A percentile compares a stretch with the other conserved stretches of the same genome.
Conservation (phyloP, 2,888 invertebrate genomes). For the Micoletzkya japonica region DNA sequence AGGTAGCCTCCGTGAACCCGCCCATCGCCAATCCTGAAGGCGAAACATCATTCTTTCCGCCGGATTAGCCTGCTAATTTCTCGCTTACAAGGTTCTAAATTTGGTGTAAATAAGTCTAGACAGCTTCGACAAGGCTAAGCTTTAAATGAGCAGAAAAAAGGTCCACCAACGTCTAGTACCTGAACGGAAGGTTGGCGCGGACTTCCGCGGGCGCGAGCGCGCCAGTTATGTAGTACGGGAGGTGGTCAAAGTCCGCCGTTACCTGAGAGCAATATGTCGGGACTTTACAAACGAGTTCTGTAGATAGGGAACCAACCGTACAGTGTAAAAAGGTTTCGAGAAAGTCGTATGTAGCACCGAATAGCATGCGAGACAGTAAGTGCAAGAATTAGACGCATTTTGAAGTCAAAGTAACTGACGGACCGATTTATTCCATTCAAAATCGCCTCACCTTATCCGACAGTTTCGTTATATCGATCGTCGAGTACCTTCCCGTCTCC, state of each 20-base stretch:
- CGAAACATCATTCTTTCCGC: neutral
- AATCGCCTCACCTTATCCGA: conserved; percentile 45
- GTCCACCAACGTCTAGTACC: conserved; percentile 26
- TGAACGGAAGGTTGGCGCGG: conserved; percentile 35
- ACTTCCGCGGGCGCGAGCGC: conserved; percentile 45
- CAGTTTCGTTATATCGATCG: conserved; percentile 47
- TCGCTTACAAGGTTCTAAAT: neutral
- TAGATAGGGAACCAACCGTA: no score
- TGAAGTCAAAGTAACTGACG: no score
- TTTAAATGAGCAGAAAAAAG: neutral
- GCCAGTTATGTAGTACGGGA: conserved; percentile 51
- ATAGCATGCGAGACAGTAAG: no score
- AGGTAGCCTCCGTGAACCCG: conserved; percentile 52
- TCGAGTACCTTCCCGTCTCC: conserved; percentile 39
- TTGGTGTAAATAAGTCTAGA: neutral
- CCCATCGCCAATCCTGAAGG: conserved; percentile 51
- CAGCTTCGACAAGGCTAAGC: neutral
- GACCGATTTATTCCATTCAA: no score
- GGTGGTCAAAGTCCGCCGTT: conserved; percentile 37
- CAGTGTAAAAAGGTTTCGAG: no score
- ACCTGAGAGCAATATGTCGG: neutral
- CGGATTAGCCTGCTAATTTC: neutral
- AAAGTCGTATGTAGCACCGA: no score
- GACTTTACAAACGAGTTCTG: neutral
- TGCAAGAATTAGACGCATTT: no score